Percentiles rank a stretch among this genome's conserved stretches.
These are phyloP conservation scores for Diarsia dahlii DNA, from an alignment of 2,888 invertebrate species.

Conservation along the genomic window DNA sequence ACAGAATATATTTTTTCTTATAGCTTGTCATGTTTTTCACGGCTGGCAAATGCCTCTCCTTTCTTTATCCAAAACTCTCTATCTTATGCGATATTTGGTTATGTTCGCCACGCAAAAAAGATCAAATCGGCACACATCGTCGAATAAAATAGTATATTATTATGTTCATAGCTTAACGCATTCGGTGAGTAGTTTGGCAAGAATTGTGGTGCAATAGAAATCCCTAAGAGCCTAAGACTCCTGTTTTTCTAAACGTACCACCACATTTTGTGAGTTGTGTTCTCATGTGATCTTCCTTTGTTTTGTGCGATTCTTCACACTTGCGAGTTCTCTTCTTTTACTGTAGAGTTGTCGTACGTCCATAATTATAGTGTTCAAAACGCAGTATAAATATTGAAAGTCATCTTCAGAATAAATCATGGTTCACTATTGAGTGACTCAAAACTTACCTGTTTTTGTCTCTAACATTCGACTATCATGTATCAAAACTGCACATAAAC, in stretches of 20 bases:
- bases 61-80: no score
- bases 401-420: not conserved
- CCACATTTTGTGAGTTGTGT: slow-evolving; percentile 2
- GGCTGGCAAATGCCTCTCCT: no score
- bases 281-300: slow-evolving; percentile 4
- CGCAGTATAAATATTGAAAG: not conserved
- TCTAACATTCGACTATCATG: slow-evolving; percentile 53
- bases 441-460: not conserved
- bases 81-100: no score
- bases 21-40: no score
- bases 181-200: not conserved
- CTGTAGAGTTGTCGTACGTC: not conserved
- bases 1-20: not conserved
- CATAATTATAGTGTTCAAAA: not conserved
- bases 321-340: not conserved
- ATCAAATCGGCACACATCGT: no score
- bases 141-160: not conserved
- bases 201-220: not conserved
- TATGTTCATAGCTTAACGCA: not conserved
- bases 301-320: slow-evolving; percentile 1
- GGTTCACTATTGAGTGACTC: not conserved
- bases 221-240: not conserved
- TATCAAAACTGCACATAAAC: slow-evolving; percentile 36
- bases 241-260: not conserved
- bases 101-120: no score